Evolutionary conservation across 2,888 invertebrate genomes (phyloP).

Genomic region (Scrobipalpa atriplicella): DNA sequence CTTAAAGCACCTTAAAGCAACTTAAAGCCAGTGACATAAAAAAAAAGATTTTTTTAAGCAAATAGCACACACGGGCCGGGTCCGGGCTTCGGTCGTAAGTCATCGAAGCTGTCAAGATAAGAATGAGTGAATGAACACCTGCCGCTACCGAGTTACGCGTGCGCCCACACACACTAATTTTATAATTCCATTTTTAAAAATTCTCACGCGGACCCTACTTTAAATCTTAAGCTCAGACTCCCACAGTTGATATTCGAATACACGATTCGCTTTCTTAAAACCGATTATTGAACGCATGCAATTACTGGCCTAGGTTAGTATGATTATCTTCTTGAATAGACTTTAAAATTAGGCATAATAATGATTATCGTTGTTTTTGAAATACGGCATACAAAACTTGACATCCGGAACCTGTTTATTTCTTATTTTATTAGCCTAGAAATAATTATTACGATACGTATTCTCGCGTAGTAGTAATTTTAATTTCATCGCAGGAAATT

Average conservation of each 20-base stretch:
- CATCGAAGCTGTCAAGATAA: conserved; percentile 82
- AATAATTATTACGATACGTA: conserved; percentile 50
- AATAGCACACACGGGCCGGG: conserved; percentile 73
- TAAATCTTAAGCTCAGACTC: conserved; percentile 45
- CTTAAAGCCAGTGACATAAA: conserved; percentile 64
- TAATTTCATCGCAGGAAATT: conserved; percentile 48
- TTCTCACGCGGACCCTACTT: conserved; percentile 39
- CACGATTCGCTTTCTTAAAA: conserved; percentile 40
- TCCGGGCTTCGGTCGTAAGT: conserved; percentile 69
- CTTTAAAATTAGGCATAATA: conserved; percentile 76
- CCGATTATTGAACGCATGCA: conserved; percentile 56
- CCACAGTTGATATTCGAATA: conserved; percentile 55
- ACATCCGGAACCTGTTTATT: conserved; percentile 67
- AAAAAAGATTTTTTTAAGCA: conserved; percentile 62
- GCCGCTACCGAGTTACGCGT: conserved; percentile 79
- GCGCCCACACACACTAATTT: conserved; percentile 65
- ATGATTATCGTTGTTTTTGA: conserved; percentile 75
- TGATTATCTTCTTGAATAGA: conserved; percentile 73
- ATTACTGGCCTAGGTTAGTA: conserved; percentile 61
- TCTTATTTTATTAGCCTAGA: conserved; percentile 53
- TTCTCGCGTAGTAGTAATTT: conserved; percentile 42
- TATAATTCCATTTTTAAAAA: conserved; percentile 57
- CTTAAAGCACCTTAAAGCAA: conserved; percentile 61
- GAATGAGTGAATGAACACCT: conserved; percentile 81
- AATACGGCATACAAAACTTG: conserved; percentile 66